Conservation (phyloP, 2,888 invertebrate genomes). For the Pheosia tremula region DNA sequence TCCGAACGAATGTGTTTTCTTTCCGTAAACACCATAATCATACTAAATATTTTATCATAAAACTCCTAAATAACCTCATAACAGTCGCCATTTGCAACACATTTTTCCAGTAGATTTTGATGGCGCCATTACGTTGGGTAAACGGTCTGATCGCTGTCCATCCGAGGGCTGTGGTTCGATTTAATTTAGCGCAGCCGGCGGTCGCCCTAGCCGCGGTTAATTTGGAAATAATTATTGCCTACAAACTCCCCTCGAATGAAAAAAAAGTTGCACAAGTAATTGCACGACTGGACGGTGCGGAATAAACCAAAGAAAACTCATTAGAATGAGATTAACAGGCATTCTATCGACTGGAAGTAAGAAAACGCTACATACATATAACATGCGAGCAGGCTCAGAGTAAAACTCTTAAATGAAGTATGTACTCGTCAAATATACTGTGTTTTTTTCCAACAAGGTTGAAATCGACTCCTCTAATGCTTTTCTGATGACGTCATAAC, state of each 20-base stretch:
- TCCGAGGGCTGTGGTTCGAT: slow-evolving; percentile 66
- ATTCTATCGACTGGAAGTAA: background rate
- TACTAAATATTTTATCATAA: slow-evolving; percentile 12
- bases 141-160: slow-evolving; percentile 68
- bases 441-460: too few species aligned
- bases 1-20: background rate
- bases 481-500: background rate
- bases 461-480: background rate
- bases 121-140: slow-evolving; percentile 71
- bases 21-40: background rate
- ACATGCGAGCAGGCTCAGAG: too few species aligned
- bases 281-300: slow-evolving; percentile 9
- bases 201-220: slow-evolving; percentile 68
- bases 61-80: slow-evolving; percentile 43
- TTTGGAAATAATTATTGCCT: slow-evolving; percentile 78
- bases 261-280: slow-evolving; percentile 45
- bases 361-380: background rate
- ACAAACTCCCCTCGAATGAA: slow-evolving; percentile 51
- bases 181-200: slow-evolving; percentile 77
- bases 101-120: slow-evolving; percentile 76
- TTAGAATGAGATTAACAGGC: slow-evolving; percentile 1
- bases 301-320: slow-evolving; percentile 4
- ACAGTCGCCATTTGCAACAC: slow-evolving; percentile 67
- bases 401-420: too few species aligned
- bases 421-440: too few species aligned